phyloP scores from a whole-genome alignment of 1,140 invertebrate genomes.

The Leptinotarsa lineolata region DNA sequence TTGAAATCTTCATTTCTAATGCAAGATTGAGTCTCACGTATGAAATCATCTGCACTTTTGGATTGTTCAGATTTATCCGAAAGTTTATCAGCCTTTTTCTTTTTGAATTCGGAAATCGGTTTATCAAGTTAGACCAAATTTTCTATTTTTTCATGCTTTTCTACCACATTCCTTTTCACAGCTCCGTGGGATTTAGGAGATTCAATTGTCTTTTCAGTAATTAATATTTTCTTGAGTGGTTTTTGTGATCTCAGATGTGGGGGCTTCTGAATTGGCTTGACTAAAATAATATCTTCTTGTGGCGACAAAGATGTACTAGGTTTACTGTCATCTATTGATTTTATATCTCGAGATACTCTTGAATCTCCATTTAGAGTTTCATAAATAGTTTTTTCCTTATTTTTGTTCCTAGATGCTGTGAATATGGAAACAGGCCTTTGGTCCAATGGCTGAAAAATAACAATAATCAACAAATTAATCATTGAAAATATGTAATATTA shows the following conservation, averaged over 20 bases:
- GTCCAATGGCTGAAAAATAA: slow-evolving; percentile 19
- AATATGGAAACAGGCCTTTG: slow-evolving; percentile 50
- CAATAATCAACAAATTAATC: too few relatives aligned
- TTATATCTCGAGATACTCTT: slow-evolving; percentile 3
- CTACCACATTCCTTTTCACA: slow-evolving; percentile 34
- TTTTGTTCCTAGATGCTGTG: slow-evolving; percentile 43
- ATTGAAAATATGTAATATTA: too few relatives aligned
- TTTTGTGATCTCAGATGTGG: slow-evolving; percentile 48
- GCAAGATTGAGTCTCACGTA: slow-evolving; percentile 4
- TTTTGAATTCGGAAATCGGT: slow-evolving; percentile 3
- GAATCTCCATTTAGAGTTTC: slow-evolving; percentile 13
- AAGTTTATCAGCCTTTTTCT: not conserved
- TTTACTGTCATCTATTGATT: slow-evolving; percentile 31
- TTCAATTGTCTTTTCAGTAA: slow-evolving; percentile 34
- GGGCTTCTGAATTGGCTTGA: slow-evolving; percentile 48
- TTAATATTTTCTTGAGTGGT: slow-evolving; percentile 46
- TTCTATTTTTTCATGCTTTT: slow-evolving; percentile 22
- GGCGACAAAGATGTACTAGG: slow-evolving; percentile 31
- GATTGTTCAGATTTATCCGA: slow-evolving; percentile 17
- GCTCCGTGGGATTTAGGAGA: slow-evolving; percentile 10
- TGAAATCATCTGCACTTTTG: slow-evolving; percentile 23
- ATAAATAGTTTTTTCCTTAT: slow-evolving; percentile 21
- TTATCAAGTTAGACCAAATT: not conserved
- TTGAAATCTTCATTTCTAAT: slow-evolving; percentile 44
- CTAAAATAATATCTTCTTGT: slow-evolving; percentile 36